Evolutionary conservation across 2,797 vertebrate species (phyloP).

Genomic region (Tapera naevia): DNA sequence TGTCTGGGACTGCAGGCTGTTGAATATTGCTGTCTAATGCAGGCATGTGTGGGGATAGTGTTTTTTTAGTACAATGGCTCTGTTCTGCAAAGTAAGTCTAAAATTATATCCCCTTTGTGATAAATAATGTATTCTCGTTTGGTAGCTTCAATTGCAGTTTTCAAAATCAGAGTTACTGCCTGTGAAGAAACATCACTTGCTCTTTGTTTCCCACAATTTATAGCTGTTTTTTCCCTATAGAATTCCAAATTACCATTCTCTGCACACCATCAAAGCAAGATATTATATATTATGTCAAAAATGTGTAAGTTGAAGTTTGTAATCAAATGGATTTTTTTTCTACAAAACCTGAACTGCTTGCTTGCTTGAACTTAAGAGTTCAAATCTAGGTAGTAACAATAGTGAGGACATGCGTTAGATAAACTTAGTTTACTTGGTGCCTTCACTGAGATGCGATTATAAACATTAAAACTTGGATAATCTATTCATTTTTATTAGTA

Average conservation of each 20-base stretch:
- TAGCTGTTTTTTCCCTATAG: not conserved
- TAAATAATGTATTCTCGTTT: not conserved
- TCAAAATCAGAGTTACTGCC: not conserved
- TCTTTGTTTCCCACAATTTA: not conserved
- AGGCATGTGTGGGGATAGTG: not conserved
- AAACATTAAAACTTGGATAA: not conserved
- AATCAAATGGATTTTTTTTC: not conserved
- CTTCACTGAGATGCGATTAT: not conserved
- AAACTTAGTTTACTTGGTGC: not conserved
- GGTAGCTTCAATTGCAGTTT: not conserved
- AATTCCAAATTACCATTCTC: not conserved
- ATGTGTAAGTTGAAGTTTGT: not conserved
- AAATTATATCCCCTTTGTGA: not conserved
- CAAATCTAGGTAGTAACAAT: not conserved
- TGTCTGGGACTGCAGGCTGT: not conserved
- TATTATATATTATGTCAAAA: not conserved
- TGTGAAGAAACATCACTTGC: not conserved
- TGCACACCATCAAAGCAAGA: not conserved
- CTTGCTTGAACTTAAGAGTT: not conserved
- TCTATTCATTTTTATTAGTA: not conserved
- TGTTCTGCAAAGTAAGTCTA: not conserved
- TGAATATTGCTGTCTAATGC: slow-evolving; percentile 1
- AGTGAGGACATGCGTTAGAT: not conserved
- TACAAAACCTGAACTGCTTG: not conserved
- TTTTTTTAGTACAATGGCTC: not conserved